These are phyloP conservation scores for Chlamydotis undulata DNA, from an alignment of 2,113 vertebrate species.

Conservation along the genomic window DNA sequence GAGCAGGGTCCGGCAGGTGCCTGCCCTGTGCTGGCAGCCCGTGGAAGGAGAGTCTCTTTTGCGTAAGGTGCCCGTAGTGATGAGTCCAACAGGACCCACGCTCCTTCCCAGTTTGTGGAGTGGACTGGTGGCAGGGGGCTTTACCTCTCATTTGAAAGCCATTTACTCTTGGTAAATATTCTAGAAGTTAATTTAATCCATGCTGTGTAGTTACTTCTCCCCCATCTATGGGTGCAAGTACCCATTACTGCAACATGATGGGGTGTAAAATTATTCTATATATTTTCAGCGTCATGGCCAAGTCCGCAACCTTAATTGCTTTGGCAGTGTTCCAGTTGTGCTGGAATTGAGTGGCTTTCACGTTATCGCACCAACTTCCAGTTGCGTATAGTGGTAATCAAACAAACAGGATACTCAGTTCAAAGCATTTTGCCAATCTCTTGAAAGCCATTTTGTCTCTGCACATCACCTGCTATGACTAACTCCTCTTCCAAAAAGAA, in stretches of 20 bases:
- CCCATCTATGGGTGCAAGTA: not conserved
- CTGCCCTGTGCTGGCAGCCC: not conserved
- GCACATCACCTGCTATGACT: not conserved
- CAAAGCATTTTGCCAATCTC: slow-evolving; percentile 47
- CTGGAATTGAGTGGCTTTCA: slow-evolving; percentile 62
- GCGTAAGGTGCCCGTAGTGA: fast-evolving
- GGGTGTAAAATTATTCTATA: slow-evolving; percentile 24
- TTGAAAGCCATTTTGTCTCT: slow-evolving; percentile 33
- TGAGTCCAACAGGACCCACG: not conserved
- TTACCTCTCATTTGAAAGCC: not conserved
- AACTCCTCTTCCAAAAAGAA: not conserved
- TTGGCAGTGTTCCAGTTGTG: slow-evolving; percentile 67
- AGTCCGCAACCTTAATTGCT: slow-evolving; percentile 69
- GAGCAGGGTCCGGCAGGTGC: not conserved
- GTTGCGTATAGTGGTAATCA: slow-evolving; percentile 31
- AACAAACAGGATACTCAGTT: slow-evolving; percentile 61
- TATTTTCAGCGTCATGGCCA: slow-evolving; percentile 42
- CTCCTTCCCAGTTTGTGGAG: not conserved
- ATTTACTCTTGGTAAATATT: not conserved
- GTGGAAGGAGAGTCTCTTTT: not conserved
- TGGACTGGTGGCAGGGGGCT: not conserved
- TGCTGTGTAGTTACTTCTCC: not conserved
- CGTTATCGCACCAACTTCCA: slow-evolving; percentile 56
- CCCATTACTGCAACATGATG: not conserved
- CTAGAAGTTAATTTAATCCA: not conserved